Conservation (phyloP, 2,888 invertebrate species). For the Oxytorus armatus region DNA sequence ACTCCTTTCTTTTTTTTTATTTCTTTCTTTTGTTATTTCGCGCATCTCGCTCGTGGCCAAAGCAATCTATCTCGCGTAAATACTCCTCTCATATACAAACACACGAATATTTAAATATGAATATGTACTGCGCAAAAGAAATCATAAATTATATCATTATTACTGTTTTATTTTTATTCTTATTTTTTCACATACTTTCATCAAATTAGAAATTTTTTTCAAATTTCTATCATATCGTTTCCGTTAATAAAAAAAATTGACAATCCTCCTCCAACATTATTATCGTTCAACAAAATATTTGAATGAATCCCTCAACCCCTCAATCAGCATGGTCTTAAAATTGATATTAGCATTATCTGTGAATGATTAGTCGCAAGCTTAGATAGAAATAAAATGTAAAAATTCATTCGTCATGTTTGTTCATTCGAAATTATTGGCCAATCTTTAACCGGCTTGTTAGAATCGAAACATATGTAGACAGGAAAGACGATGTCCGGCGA, state of each 20-base stretch:
- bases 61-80: slow-evolving; percentile 61
- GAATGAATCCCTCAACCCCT: too few species aligned
- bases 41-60: slow-evolving; percentile 56
- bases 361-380: background rate
- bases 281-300: too few species aligned
- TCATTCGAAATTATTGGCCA: slow-evolving; percentile 9
- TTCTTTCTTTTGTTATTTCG: slow-evolving; percentile 42
- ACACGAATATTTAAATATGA: too few species aligned
- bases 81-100: background rate
- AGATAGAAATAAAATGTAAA: background rate
- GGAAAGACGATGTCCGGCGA: slow-evolving; percentile 36
- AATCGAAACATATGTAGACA: slow-evolving; percentile 38
- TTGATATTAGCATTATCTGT: background rate
- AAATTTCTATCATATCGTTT: too few species aligned
- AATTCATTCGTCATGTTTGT: too few species aligned
- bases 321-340: background rate
- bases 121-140: too few species aligned
- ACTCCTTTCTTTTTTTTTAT: slow-evolving; percentile 50
- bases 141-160: background rate
- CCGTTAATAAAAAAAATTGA: too few species aligned
- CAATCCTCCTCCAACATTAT: too few species aligned
- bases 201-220: too few species aligned
- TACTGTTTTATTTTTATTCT: too few species aligned
- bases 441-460: slow-evolving; percentile 21
- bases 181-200: too few species aligned